Base-by-base conservation (phyloP, 2,888 invertebrate species). In the Monoplex corrugatus region DNA sequence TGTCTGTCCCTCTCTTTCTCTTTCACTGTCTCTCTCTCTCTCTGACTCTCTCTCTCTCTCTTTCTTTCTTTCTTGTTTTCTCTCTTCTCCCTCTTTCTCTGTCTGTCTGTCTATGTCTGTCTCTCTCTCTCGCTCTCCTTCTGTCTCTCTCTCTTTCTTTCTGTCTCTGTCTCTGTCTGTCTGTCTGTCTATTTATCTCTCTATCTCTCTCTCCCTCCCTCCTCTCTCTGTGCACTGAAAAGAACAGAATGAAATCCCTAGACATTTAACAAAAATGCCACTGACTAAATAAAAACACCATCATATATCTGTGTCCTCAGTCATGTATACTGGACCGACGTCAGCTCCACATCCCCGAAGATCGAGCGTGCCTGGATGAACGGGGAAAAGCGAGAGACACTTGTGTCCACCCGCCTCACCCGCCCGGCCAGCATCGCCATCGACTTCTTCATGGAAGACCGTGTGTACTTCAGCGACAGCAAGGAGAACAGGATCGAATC, bases 321-420 rank as follows among this genome's bases (percentile, higher is more conserved):
- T 0, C 93, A 96, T 89, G 97, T 99, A 97, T 98, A 98, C 96
- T 99, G 99, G 99, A 97, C 98, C 0, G 99, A 99, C 96, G 98
- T 98, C 0, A 98, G 99, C 8, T 97, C 97, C 0, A 97, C 97
- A 3, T 98, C 98, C 0, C 99, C 99, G 96, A 93, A 94, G 89
- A 98, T 99, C 91, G 99, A 99, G 96, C 97, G 98, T 5, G 97
- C 98, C 1, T 99, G 99, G 98, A 98, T 99, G 98, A 99, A 99
- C 95, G 99, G 99, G 0, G 98, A 98, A 0, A 98, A 98, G 95
- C 97, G 99, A 2, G 97, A 93, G 90, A 97, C 98, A 0, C 96
- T 99, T 2, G 97, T 99, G 13, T 97, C 97, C 19, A 91, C 91
- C 0, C 97, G 97, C 90, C 97, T 99, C 44, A 97, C 98, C 43